Percentiles rank a stretch among this genome's conserved stretches.
Conservation (phyloP, 2,888 invertebrate species). For the Chrysotoxum bicinctum region DNA sequence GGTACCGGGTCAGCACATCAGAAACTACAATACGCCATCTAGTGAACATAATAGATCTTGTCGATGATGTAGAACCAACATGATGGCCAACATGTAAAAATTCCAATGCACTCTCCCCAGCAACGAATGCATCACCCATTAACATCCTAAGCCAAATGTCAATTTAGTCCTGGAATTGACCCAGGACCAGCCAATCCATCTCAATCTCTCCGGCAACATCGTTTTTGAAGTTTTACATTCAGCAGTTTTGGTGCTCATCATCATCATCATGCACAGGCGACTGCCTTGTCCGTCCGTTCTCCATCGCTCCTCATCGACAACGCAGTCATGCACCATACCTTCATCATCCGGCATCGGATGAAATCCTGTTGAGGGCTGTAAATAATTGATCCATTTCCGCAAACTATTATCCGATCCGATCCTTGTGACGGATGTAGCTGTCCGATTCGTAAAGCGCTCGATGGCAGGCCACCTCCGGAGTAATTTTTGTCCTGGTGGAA, state of each 20-base stretch:
- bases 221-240: conserved; percentile 43
- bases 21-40: conserved; percentile 38
- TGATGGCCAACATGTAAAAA: conserved; percentile 4
- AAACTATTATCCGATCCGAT: conserved; percentile 75
- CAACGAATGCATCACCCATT: conserved; percentile 30
- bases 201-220: conserved; percentile 33
- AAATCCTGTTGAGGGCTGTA: conserved; percentile 70
- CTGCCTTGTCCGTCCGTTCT: conserved; percentile 1
- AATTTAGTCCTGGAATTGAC: conserved; percentile 26
- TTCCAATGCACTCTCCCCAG: background rate
- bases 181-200: conserved; percentile 9
- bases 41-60: conserved; percentile 41
- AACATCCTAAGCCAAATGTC: conserved; percentile 65
- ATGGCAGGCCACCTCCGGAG: conserved; percentile 62
- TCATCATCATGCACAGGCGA: conserved; percentile 1
- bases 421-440: conserved; percentile 72
- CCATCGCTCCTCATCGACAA: conserved; percentile 1
- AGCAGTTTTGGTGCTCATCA: conserved; percentile 18
- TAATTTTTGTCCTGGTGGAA: conserved; percentile 70
- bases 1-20: background rate
- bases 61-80: background rate
- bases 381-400: conserved; percentile 76
- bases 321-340: conserved; percentile 12
- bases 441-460: conserved; percentile 63
- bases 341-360: conserved; percentile 48